Base-by-base conservation (phyloP, 1,140 invertebrate species). In the Ips nitidus region DNA sequence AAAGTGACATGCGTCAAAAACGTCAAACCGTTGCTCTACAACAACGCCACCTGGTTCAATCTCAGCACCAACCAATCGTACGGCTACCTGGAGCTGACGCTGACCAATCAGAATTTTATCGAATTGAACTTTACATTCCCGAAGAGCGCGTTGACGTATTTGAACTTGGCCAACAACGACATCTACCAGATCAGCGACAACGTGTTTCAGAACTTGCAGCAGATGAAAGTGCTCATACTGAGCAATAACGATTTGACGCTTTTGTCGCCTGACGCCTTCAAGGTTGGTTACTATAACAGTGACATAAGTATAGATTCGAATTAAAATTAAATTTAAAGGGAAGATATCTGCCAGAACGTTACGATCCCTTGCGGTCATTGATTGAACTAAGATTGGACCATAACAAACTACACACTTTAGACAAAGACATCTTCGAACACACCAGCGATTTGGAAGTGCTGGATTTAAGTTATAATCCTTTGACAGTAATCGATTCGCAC, bases 361-460 rank as follows among this genome's bases (percentile, higher is more conserved):
- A 66, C 2, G 55, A 69, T 53, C 88, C 91, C 0, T 73, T 93
- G 4, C 74, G 74, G 5, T 83, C 86, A 1, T 78, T 94, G 73
- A 84, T 78, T 36, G 80, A 81, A 0, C 80, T 94, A 2, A 85
- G 86, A 75, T 78, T 94, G 45, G 86, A 86, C 0, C 75, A 86
- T 69, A 92, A 93, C 76, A 76, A 84, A 8, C 73, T 93, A 2
- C 87, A 90, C 70, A 86, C 83, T 1, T 76, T 93, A 1, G 75
- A 91, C 75, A 82, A 83, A 52, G 88, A 91, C 74, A 41, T 91
- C 4, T 94, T 94, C 76, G 87, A 90, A 68, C 91, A 93, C 74
- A 75, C 5, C 80, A 83, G 2, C 4, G 66, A 59, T 78, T 85
- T 94, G 2, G 87, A 86, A 66, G 82, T 84, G 42, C 79, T 94